Conservation (phyloP, 1,140 invertebrate species). For the Mercenaria mercenaria region DNA sequence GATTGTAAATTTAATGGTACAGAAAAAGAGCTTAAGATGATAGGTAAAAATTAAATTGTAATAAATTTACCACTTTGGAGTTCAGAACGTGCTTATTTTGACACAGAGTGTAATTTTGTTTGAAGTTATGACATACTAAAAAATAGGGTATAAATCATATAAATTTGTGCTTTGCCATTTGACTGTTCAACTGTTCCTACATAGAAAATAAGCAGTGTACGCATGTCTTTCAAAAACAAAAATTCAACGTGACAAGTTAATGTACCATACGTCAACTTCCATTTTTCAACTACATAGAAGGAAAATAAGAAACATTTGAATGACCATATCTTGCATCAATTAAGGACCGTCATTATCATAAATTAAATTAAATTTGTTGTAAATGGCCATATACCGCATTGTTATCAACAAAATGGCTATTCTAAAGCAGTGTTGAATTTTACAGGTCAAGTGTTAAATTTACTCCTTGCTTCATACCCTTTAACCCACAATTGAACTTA, state of each 20-base stretch:
- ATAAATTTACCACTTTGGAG: background rate
- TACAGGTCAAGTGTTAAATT: constrained; percentile 28
- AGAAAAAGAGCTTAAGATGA: background rate
- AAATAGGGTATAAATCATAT: no score
- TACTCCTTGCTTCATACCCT: background rate
- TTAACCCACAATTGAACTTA: constrained; percentile 11
- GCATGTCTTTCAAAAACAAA: no score
- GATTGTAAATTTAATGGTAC: background rate
- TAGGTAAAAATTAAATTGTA: background rate
- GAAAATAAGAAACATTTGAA: no score
- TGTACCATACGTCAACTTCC: no score
- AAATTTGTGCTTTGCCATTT: no score
- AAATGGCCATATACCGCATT: background rate
- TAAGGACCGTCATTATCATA: background rate
- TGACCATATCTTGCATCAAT: background rate
- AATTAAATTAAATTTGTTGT: constrained; percentile 6
- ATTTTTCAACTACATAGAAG: no score
- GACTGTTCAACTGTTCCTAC: no score
- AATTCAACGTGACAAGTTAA: no score
- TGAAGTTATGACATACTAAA: no score
- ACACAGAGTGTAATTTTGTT: no score
- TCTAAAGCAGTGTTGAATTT: background rate
- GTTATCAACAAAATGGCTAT: background rate
- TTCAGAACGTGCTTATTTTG: background rate
- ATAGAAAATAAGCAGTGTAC: no score